phyloP scores from a whole-genome alignment of 2,888 invertebrate genomes.

The Drosophila mercatorum region DNA sequence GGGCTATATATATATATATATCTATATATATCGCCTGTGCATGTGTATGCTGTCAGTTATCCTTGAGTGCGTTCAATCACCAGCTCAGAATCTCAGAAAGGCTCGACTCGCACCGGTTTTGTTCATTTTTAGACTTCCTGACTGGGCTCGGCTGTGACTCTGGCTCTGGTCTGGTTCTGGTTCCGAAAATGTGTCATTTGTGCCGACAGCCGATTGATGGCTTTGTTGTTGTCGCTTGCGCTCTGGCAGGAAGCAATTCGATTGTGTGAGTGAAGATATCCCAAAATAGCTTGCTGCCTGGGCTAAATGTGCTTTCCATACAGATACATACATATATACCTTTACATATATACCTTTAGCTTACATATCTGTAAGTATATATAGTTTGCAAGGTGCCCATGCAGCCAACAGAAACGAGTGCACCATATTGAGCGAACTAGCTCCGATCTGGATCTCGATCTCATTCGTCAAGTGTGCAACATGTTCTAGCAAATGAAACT shows the following conservation, averaged over 20 bases:
- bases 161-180: slow-evolving; percentile 50
- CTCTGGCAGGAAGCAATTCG: slow-evolving; percentile 31
- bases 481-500: slow-evolving; percentile 71
- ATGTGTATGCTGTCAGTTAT: slow-evolving; percentile 42
- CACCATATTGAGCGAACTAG: slow-evolving; percentile 58
- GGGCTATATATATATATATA: background rate
- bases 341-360: background rate
- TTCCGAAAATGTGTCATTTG: slow-evolving; percentile 73
- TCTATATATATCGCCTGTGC: background rate
- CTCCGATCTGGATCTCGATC: slow-evolving; percentile 39
- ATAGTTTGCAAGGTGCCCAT: slow-evolving; percentile 38
- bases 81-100: slow-evolving; percentile 46
- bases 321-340: background rate
- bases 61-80: slow-evolving; percentile 78
- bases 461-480: slow-evolving; percentile 59
- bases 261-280: slow-evolving; percentile 23
- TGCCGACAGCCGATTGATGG: slow-evolving; percentile 32
- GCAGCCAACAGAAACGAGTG: slow-evolving; percentile 44
- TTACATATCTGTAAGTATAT: background rate
- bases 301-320: slow-evolving; percentile 13
- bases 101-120: slow-evolving; percentile 62
- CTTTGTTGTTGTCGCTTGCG: background rate
- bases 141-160: slow-evolving; percentile 47
- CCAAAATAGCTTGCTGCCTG: slow-evolving; percentile 52
- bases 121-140: slow-evolving; percentile 65